phyloP scores from a whole-genome alignment of 1,140 invertebrate species.

The Acromyrmex echinatior region DNA sequence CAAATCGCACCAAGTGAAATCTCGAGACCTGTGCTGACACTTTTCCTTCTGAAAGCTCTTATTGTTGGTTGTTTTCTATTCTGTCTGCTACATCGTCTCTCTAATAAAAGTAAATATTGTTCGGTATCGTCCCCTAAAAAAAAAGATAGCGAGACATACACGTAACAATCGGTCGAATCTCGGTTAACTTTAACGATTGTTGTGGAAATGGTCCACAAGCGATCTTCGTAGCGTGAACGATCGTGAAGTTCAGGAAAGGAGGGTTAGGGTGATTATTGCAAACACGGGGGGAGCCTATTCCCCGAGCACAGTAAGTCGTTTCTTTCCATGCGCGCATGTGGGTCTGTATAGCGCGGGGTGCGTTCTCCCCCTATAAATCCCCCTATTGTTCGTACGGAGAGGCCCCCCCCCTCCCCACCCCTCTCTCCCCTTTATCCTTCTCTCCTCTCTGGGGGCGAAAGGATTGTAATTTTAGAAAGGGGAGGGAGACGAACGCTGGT shows the following conservation, averaged over 20 bases:
- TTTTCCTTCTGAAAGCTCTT: neutral
- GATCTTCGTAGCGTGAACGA: neutral
- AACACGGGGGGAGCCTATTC: conserved; percentile 17
- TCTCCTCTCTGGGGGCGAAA: conserved; percentile 39
- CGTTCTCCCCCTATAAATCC: conserved; percentile 57
- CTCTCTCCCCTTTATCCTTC: neutral
- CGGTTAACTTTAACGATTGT: neutral
- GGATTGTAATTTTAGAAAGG: conserved; percentile 65
- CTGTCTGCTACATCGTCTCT: neutral
- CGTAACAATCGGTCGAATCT: neutral
- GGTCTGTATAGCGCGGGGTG: conserved; percentile 59
- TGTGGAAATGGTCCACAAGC: neutral
- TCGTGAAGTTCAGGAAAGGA: neutral
- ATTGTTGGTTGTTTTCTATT: neutral
- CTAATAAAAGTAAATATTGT: neutral
- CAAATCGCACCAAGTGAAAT: neutral
- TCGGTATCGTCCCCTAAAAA: neutral
- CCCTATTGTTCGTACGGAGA: conserved; percentile 45
- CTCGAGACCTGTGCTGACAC: neutral
- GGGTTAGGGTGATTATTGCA: conserved; percentile 40
- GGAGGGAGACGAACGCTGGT: conserved; percentile 10
- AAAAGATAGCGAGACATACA: neutral
- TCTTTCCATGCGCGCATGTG: conserved; percentile 41
- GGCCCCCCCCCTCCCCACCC: neutral
- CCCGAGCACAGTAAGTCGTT: conserved; percentile 30